These are phyloP conservation scores for Aethina tumida DNA, from an alignment of 1,140 invertebrate genomes.

Conservation along the genomic window DNA sequence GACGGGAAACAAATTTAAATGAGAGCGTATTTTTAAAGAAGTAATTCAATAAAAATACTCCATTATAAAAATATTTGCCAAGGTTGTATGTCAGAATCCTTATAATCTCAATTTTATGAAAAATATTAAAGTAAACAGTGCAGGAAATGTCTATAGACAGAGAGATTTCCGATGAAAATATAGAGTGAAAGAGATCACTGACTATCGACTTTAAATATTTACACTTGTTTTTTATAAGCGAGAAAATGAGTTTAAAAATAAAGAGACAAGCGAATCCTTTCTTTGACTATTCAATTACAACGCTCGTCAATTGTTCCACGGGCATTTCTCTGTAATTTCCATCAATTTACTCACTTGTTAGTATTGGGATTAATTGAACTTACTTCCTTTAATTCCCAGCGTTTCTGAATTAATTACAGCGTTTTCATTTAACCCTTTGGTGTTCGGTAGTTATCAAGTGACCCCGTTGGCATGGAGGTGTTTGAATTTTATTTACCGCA, in stretches of 20 bases:
- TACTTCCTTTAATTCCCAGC: too few relatives aligned
- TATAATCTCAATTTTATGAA: conserved; percentile 34
- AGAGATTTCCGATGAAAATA: conserved; percentile 31
- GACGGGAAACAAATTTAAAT: background rate
- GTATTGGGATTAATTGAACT: too few relatives aligned
- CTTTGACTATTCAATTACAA: conserved; percentile 18
- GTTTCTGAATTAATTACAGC: too few relatives aligned
- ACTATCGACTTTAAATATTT: conserved; percentile 31
- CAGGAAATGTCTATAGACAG: conserved; percentile 31
- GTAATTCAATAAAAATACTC: conserved; percentile 16
- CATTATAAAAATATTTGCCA: conserved; percentile 26
- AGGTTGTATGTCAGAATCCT: conserved; percentile 26
- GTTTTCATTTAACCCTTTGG: too few relatives aligned
- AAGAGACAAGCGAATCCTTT: conserved; percentile 16
- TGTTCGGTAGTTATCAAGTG: too few relatives aligned
- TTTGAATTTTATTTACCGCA: too few relatives aligned
- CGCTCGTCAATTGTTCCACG: too few relatives aligned
- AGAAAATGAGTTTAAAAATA: conserved; percentile 24
- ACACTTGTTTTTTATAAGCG: conserved; percentile 26
- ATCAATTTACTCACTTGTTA: too few relatives aligned
- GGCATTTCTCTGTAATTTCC: too few relatives aligned
- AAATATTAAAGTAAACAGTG: conserved; percentile 32
- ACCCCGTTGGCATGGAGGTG: too few relatives aligned
- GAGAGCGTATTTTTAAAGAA: conserved; percentile 10
- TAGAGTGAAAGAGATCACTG: conserved; percentile 25